Percentiles rank a stretch among this genome's conserved stretches.
Conservation (phyloP, 2,888 invertebrate species). For the Hypolimnas misippus region DNA sequence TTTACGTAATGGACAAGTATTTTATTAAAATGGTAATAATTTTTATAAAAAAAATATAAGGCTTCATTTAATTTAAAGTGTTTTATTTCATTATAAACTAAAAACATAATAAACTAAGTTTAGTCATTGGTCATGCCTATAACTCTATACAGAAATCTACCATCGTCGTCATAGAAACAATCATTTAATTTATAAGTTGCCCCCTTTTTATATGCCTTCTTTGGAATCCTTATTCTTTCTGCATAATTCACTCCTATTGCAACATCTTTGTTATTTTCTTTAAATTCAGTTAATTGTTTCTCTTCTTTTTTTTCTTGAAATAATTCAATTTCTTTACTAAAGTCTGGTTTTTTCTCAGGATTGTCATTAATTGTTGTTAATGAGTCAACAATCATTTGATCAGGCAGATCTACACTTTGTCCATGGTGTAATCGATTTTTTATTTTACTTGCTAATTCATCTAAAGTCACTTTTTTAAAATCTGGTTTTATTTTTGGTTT, state of each 20-base stretch:
- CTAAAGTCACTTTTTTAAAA: conserved; percentile 61
- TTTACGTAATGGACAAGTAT: conserved; percentile 67
- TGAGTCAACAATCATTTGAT: conserved; percentile 64
- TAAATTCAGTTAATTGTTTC: conserved; percentile 51
- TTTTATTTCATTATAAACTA: conserved; percentile 58
- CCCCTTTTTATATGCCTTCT: conserved; percentile 84
- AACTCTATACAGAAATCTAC: conserved; percentile 90
- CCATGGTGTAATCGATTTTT: conserved; percentile 65
- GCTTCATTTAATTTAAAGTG: conserved; percentile 59
- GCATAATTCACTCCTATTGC: conserved; percentile 72
- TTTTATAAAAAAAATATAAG: conserved; percentile 76
- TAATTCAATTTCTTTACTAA: conserved; percentile 56
- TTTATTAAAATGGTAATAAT: conserved; percentile 75
- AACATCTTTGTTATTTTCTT: conserved; percentile 52
- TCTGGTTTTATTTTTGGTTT: conserved; percentile 47
- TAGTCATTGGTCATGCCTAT: conserved; percentile 84
- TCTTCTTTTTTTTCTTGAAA: conserved; percentile 45
- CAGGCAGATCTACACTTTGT: conserved; percentile 58
- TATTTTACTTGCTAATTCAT: conserved; percentile 65
- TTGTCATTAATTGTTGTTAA: conserved; percentile 44
- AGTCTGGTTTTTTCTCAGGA: conserved; percentile 40
- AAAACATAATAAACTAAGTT: neutral
- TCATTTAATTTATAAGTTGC: conserved; percentile 90
- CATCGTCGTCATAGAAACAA: conserved; percentile 92
- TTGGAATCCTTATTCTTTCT: conserved; percentile 88